Evolutionary conservation across 2,113 vertebrate species (phyloP).

Genomic region (Riparia riparia): DNA sequence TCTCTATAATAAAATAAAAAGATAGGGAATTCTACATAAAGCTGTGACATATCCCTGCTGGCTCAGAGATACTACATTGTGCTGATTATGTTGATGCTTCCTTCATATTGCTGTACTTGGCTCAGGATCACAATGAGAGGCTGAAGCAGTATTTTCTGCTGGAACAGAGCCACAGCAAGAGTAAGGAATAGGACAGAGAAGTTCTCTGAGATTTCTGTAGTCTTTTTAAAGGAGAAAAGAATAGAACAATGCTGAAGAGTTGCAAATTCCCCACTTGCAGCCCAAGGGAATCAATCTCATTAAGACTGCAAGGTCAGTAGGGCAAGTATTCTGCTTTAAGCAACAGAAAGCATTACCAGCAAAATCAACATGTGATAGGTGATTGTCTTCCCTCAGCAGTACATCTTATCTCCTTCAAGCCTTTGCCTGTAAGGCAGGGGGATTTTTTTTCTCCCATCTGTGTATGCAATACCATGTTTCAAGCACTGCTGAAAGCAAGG

Average conservation of each 20-base stretch:
- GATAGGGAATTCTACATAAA: conserved; percentile 70
- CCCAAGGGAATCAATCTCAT: not conserved
- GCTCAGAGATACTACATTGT: conserved; percentile 70
- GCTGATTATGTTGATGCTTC: conserved; percentile 78
- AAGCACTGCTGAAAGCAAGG: not conserved
- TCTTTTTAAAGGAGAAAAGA: conserved; percentile 7
- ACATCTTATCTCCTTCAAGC: not conserved
- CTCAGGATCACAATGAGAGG: conserved; percentile 72
- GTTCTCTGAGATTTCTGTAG: not conserved
- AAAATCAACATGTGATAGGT: not conserved
- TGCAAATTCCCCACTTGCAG: not conserved
- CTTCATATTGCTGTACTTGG: conserved; percentile 80
- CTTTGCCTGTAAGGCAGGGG: not conserved
- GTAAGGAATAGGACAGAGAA: conserved; percentile 22
- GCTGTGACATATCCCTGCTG: conserved; percentile 76
- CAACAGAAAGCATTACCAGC: not conserved
- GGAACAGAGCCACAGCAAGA: conserved; percentile 61
- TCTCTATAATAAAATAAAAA: conserved; percentile 76
- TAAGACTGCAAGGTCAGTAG: not conserved
- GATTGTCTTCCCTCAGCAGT: not conserved
- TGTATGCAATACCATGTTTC: not conserved
- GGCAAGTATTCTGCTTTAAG: not conserved
- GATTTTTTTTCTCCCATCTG: not conserved
- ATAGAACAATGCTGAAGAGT: conserved; percentile 4
- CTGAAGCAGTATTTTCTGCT: conserved; percentile 68